Base-by-base conservation (phyloP, 1,140 invertebrate genomes). In the Zelostemma sp. region DNA sequence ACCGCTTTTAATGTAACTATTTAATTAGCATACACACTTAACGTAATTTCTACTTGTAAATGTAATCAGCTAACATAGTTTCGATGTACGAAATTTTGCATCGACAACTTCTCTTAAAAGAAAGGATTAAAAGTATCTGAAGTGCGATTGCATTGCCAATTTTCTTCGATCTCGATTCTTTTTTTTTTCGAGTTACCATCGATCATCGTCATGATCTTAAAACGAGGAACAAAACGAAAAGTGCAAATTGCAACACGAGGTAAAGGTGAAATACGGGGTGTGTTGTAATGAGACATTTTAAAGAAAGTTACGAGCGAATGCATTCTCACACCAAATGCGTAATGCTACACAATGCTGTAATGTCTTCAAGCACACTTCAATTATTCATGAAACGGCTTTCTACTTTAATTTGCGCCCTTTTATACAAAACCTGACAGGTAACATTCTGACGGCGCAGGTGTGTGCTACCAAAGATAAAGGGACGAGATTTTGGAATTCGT, bases 341-440 rank as follows among this genome's bases (percentile, higher is more conserved):
- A 21, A 28, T 19, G 47, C 25, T 15, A 49, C 28, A 49, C 47
- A 49, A 49, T 28, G 25, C 25, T 28, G 8, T 28, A 28, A 28
- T 49, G 28, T 49, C 15, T 49, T 33, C 19, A 49, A 31, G 19
- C 21, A 28, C 6, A 21, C 28, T 49, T 49, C 47, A 49, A 49
- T 49, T 49, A 49, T 49, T 49, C 47, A 49, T 49, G 47, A 49
- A 49, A 49, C 47, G 47, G 47, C 47, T 49, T 49, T 49, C 47
- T 28, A 49, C 47, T 49, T 49, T 49, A 21, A 49, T 49, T 49
- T 49, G 21, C 14, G 25, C 19, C 47, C n/a, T 49, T 19, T 49
- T 19, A 47, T 17, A 9, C 19, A 47, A 47, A 11, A 5, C 16
- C n/a, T 5, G n/a, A 25, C 19, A 19, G 33, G 33, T 35, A 9